phyloP scores from a whole-genome alignment of 2,797 vertebrate species.

The Lepilemur septentrionalis region DNA sequence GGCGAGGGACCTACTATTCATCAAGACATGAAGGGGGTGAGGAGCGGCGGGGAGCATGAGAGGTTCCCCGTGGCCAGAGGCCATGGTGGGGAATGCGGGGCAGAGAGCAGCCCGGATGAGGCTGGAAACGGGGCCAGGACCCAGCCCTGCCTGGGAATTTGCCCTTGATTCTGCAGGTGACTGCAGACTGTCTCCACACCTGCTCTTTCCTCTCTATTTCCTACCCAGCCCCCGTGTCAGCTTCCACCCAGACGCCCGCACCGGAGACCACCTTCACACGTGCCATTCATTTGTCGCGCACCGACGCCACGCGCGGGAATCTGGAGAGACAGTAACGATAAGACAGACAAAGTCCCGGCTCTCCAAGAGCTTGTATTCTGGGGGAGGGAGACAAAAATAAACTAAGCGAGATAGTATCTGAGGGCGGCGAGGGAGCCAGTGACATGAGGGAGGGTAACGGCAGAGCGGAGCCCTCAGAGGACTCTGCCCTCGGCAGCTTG shows the following conservation, averaged over 20 bases:
- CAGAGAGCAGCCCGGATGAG: neutral
- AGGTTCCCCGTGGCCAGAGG: neutral
- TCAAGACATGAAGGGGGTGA: neutral
- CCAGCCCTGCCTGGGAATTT: too few relatives aligned
- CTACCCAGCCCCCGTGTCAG: neutral
- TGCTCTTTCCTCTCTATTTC: neutral
- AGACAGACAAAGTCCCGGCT: neutral
- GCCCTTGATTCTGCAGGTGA: neutral
- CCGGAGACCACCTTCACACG: too few relatives aligned
- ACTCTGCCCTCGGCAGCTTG: neutral
- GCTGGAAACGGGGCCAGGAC: neutral
- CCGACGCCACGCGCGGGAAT: neutral
- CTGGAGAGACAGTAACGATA: neutral
- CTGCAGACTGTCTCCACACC: neutral
- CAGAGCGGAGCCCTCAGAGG: neutral
- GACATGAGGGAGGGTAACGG: neutral
- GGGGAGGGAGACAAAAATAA: neutral
- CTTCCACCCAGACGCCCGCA: neutral
- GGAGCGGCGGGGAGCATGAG: rapidly evolving
- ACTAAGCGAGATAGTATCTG: neutral
- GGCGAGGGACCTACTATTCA: too few relatives aligned
- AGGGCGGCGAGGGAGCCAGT: neutral
- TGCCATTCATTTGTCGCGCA: neutral
- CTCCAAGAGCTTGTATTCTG: neutral
- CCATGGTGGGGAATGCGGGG: neutral